These are phyloP conservation scores for Bombus waltoni DNA, from an alignment of 1,140 invertebrate species.

Conservation along the genomic window DNA sequence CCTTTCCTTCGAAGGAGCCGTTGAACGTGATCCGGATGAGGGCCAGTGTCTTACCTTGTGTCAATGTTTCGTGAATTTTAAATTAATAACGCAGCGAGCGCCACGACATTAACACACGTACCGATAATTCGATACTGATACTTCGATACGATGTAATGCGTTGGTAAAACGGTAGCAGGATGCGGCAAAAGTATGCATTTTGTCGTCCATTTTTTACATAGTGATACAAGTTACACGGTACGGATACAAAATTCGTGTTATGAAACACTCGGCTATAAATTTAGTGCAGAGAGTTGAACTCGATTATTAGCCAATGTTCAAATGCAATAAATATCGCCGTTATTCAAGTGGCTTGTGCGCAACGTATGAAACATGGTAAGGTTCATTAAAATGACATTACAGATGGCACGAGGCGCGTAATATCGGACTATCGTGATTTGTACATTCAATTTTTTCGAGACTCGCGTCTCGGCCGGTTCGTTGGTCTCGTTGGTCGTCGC, in stretches of 20 bases:
- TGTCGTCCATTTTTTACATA: no score
- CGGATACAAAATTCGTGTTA: not conserved
- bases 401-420: not conserved
- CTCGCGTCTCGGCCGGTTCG: not conserved
- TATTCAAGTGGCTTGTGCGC: not conserved
- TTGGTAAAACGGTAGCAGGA: no score
- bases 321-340: not conserved
- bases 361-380: not conserved
- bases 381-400: constrained; percentile 14
- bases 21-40: no score
- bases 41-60: no score
- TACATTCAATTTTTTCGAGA: constrained; percentile 6
- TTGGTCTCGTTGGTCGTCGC: not conserved
- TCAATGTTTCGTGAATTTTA: no score
- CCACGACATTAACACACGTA: no score
- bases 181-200: no score
- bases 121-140: no score
- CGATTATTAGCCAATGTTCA: not conserved
- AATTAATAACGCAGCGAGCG: no score
- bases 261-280: not conserved
- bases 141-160: no score
- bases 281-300: not conserved
- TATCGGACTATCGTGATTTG: not conserved
- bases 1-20: no score
- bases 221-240: no score